Evolutionary conservation across 2,113 vertebrate genomes (phyloP).

Genomic region (Monarcha castaneiventris): DNA sequence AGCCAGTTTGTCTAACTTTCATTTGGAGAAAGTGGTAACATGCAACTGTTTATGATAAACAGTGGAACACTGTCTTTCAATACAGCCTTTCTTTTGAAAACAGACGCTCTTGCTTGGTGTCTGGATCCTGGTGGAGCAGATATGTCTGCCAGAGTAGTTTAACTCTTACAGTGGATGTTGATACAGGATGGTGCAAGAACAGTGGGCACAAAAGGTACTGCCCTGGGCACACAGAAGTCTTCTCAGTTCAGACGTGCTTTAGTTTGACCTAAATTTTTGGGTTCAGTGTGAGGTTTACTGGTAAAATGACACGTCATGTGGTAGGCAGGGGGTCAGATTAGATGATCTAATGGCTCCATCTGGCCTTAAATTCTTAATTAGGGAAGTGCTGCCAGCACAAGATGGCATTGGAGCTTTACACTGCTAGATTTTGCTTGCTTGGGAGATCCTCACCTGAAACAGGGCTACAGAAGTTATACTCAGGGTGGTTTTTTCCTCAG

Average conservation of each 20-base stretch:
- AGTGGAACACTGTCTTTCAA: neutral
- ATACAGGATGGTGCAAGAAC: neutral
- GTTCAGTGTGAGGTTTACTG: neutral
- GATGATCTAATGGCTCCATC: constrained; percentile 47
- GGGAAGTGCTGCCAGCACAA: neutral
- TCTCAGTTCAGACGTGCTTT: neutral
- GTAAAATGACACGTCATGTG: neutral
- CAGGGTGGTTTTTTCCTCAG: neutral
- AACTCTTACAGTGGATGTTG: rapidly evolving
- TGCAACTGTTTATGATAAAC: neutral
- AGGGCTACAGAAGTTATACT: neutral
- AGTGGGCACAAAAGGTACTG: neutral
- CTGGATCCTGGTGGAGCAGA: neutral
- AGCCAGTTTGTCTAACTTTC: neutral
- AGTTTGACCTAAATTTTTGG: neutral
- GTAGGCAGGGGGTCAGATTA: constrained; percentile 30
- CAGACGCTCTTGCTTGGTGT: neutral
- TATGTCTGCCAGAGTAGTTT: neutral
- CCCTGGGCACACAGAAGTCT: neutral
- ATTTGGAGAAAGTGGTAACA: neutral
- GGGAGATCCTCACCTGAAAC: neutral
- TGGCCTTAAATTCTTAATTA: constrained; percentile 42
- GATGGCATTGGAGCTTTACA: neutral
- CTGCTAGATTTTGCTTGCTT: neutral
- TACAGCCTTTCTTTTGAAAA: neutral